Base-by-base conservation (phyloP, 2,888 invertebrate genomes). In the Candidula unifasciata region DNA sequence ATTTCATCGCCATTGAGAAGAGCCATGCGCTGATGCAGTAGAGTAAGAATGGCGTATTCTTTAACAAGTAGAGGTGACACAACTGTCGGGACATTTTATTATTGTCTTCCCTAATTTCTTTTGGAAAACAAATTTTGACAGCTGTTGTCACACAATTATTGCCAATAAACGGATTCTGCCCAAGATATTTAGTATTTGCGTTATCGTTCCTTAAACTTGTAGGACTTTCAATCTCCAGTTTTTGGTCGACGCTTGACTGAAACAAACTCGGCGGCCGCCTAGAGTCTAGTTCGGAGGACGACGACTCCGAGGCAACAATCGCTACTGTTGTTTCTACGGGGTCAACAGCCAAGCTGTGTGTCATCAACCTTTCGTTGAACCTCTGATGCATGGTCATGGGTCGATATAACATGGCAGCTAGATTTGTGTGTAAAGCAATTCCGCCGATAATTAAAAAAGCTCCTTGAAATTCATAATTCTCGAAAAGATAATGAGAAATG, bases 391-490 rank as follows among this genome's bases (percentile, higher is more conserved):
- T 78, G 13, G 83, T 84, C 37, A 90, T 73, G 0, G 91, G 91
- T 69, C 90, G 76, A 80, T 89, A 90, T 21, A 91, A 83, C 37
- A 89, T 87, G 21, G 89, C 90, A 80, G 87, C 86, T 1, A 90
- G 83, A 64, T 87, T 83, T 21, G 90, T 60, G 85, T 91, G 85
- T 3, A 89, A 77, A 35, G 88, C 81, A 10, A 90, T 73, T 8
- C 87, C 90, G 21, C 88, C 85, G 57, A 90, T 69, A 10, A 91
- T 76, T 8, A 90, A 37, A 87, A 91, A 90, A 0, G 90, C 87
- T 5, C 91, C 90, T n/a, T 83, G 80, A 80, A 86, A 90, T 18
- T 88, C 89, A 83, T 88, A 91, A 21, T 85, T 79, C 16, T 86
- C 87, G 54, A 91, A 90, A 1, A 89, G 44, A 8, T 81, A 79